Evolutionary conservation across 2,888 invertebrate genomes (phyloP), one percentile per base, ranked within the genome.

Genomic region (Gortyna flavago): DNA sequence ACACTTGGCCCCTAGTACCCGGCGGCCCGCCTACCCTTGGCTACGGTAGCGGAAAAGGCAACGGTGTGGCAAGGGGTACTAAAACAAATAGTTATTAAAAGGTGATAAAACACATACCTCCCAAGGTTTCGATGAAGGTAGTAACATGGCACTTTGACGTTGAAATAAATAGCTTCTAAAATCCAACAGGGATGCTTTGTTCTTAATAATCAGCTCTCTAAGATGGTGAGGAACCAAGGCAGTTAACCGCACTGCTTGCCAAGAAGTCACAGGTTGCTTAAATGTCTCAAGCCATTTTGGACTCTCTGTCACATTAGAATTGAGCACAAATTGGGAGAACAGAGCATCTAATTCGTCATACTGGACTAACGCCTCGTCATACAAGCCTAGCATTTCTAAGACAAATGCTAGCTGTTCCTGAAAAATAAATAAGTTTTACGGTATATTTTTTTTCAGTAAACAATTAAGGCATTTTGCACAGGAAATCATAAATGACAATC

Each of bases 331-430:
- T 96, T 99, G 99, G 3, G 99, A 99, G 94, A 99, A 99, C 88
- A 99, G 97, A 71, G 99, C 99, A 96, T 99, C 99, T 91, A 99
- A 97, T 95, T 99, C 99, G 93, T 99, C 99, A 93, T 99, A 99
- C 92, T 99, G 99, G 75, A 99, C 98, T 87, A 99, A 96, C 25
- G 99, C 99, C 96, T 99, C 99, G 87, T 99, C 99, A 91, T 98
- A 98, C 85, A 99, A 97, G 77, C 99, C 99, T 86, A 99, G 96
- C 98, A 99, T 99, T 97, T 99, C 99, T 90, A 99, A 97, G 85
- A 99, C 98, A 95, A 99, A 98, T 79, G 99, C 99, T 88, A 99
- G 97, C 96, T 99, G 99, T 96, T 99, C 99, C 98, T 99, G 97
- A 76, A 72, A 78, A 61, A 61, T 21, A 61, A 61, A 18, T 18